Evolutionary conservation across 2,888 invertebrate genomes (phyloP).

Genomic region (Smittia aterrima): DNA sequence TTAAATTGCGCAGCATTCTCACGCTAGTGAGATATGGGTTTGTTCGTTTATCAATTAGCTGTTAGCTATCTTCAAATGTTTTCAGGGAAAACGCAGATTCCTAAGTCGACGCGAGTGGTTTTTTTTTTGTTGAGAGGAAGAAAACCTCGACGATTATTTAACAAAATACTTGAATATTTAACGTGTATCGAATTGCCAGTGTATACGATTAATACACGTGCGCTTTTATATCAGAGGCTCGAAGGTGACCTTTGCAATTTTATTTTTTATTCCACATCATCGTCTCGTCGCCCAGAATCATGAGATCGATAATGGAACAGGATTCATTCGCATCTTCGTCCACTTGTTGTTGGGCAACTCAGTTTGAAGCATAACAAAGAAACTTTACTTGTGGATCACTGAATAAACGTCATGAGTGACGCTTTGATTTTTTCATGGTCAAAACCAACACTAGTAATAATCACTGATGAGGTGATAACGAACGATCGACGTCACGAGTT

Average conservation of each 20-base stretch:
- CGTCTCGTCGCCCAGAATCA: neutral
- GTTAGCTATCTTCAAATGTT: no score
- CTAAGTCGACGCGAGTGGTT: no score
- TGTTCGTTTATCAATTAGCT: neutral
- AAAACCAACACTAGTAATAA: neutral
- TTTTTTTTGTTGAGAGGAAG: neutral
- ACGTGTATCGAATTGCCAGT: constrained; percentile 9
- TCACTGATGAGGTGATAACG: neutral
- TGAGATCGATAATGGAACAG: neutral
- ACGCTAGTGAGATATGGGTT: neutral
- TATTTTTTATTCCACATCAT: constrained; percentile 19
- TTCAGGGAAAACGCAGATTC: no score
- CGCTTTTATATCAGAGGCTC: constrained; percentile 35
- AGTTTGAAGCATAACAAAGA: neutral
- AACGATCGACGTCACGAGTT: neutral
- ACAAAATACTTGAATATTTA: neutral
- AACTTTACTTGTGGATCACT: neutral
- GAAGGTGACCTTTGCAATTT: constrained; percentile 36
- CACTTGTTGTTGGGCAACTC: neutral
- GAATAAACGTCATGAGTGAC: no score
- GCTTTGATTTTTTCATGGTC: neutral
- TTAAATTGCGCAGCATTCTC: constrained; percentile 11
- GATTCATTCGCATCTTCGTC: no score
- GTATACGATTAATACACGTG: constrained; percentile 37
- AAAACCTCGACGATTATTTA: constrained; percentile 9